Base-by-base conservation (phyloP, 1,140 invertebrate genomes). In the Papilio polytes region DNA sequence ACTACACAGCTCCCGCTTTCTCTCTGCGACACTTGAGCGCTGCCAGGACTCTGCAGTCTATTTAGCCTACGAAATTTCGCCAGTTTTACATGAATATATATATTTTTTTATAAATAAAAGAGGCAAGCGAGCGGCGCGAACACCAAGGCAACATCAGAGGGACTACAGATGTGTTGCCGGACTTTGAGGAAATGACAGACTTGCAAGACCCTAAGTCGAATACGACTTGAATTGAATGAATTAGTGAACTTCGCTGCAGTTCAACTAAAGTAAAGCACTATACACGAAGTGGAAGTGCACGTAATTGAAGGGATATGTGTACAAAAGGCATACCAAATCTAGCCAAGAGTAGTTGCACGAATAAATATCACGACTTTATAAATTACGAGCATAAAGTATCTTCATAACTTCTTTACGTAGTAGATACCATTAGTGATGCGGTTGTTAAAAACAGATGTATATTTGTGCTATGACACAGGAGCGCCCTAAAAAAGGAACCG, bases 1-100 rank as follows among this genome's bases (percentile, higher is more conserved):
- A 78, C 36, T 78, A 76, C 74, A 36, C 56, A 66, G 77, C 77
- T 66, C 77, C 77, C 46, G 77, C 77, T 78, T 78, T 78, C 77
- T 78, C 77, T 63, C 36, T 18, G 31, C 36, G 41, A 63, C n/a
- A 78, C 77, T 63, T 59, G 53, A 63, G 59, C 56, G 22, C 36
- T 15, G 20, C 51, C 13, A 70, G 26, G 63, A 31, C 22, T 70
- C 13, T 12, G 63, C 13, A 13, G 13, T 26, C 63, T 15, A 12
- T 70, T 26, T 70, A 70, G 63, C 31, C 13, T 13, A 31, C 12
- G 7, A 70, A 70, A 70, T 70, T 70, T 70, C 22, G 59, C 9
- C 20, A 20, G 9, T 20, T 59, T 59, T 59, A 9, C 2, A 22
- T 20, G 26, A 22, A 20, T 20, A 18, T 18, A n/a, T n/a, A n/a